Evolutionary conservation across 1,140 invertebrate genomes (phyloP), one percentile per base, ranked within the genome.

Genomic region (Ostrea edulis): DNA sequence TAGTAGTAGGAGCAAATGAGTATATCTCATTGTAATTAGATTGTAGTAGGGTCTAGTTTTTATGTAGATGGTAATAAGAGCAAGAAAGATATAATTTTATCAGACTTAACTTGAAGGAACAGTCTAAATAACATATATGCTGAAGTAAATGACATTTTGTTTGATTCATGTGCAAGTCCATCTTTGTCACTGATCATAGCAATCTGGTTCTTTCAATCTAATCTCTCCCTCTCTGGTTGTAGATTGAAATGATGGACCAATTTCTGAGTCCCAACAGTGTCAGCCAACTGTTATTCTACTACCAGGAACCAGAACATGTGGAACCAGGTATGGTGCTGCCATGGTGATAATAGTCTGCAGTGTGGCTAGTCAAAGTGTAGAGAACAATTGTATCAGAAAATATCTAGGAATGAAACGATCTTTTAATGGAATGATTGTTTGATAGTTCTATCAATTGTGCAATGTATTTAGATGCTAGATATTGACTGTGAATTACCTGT

Each of bases 231-330:
- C 55, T 62, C n/a, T 83, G 44, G 8, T 82, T 87, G 25, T 51
- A 88, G 89, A 90, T 81, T 90, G 84, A 94, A 71, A 93, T 90
- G 9, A 95, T 95, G 92, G 91, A 95, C 86, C 90, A 92, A n/a
- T 95, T 95, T 88, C 88, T 95, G 17, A 90, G 88, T 25, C 92
- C 92, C 58, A 93, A 94, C 91, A 94, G 94, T 9, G 87, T 90
- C 58, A 92, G 89, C 82, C 91, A 93, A 25, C 90, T 95, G 14
- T 90, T 95, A 54, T 95, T 95, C 81, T 95, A 93, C 87, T 95
- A 94, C 87, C 94, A 95, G 89, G 94, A 94, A 98, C 88, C 98
- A 97, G 97, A 97, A 97, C 95, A 96, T 98, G 90, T 96, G 98
- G 92, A 98, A 98, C 68, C 68, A 77, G 68, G 68, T 77, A 77